Percentiles rank a stretch among this genome's conserved stretches.
Conservation (phyloP, 2,888 invertebrate species). For the Trissolcus japonicus region DNA sequence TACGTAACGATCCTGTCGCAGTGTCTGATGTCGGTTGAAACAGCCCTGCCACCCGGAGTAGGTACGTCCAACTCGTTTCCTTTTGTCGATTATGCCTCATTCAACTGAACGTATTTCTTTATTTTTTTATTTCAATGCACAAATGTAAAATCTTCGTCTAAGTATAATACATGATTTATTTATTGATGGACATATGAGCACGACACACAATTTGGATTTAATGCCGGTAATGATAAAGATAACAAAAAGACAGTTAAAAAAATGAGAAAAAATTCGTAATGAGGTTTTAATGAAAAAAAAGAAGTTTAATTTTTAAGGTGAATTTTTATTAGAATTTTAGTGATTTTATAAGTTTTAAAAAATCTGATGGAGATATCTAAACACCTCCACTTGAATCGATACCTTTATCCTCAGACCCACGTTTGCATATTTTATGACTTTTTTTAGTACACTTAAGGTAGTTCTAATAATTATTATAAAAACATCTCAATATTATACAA, state of each 20-base stretch:
- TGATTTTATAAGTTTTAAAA: too few relatives aligned
- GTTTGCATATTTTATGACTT: slow-evolving; percentile 41
- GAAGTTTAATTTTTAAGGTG: too few relatives aligned
- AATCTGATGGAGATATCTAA: too few relatives aligned
- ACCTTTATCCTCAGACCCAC: slow-evolving; percentile 18
- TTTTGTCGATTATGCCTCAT: neutral
- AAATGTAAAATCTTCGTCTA: slow-evolving; percentile 9
- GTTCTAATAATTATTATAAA: too few relatives aligned
- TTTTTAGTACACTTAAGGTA: neutral
- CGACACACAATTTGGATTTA: slow-evolving; percentile 10
- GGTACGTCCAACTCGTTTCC: slow-evolving; percentile 63
- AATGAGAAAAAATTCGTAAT: too few relatives aligned
- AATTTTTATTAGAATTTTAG: too few relatives aligned
- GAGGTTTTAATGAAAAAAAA: too few relatives aligned
- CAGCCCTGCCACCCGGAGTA: slow-evolving; percentile 72
- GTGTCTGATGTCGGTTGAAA: slow-evolving; percentile 57
- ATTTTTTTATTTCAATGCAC: neutral
- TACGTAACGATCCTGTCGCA: slow-evolving; percentile 50
- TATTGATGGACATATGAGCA: slow-evolving; percentile 34
- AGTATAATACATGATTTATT: slow-evolving; percentile 39
- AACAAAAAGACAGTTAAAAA: too few relatives aligned
- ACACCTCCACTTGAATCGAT: slow-evolving; percentile 32
- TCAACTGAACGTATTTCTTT: neutral
- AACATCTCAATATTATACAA: too few relatives aligned
- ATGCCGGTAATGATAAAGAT: too few relatives aligned